Evolutionary conservation across 2,797 vertebrate genomes (phyloP).

Genomic region (Pteronotus mesoamericanus): DNA sequence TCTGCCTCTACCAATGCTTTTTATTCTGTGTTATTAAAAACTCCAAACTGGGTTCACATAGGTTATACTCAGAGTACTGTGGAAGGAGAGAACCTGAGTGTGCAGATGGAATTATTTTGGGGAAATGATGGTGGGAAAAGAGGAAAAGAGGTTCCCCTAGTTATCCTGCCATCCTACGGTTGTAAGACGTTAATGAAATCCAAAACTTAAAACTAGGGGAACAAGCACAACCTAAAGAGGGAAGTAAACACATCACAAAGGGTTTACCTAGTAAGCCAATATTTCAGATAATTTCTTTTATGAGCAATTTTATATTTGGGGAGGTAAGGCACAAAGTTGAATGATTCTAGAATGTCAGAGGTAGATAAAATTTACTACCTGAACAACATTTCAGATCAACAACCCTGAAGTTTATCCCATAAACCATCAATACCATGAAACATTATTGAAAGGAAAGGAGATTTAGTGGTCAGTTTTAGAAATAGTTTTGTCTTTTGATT

Average conservation of each 20-base stretch:
- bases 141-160: neutral
- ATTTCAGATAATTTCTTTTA: neutral
- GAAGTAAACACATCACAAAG: neutral
- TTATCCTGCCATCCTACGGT: neutral
- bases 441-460: neutral
- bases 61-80: neutral
- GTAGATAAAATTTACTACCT: neutral
- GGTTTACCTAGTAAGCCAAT: neutral
- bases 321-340: neutral
- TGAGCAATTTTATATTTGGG: neutral
- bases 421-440: neutral
- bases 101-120: neutral
- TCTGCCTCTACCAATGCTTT: neutral
- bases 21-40: neutral
- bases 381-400: neutral
- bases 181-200: neutral
- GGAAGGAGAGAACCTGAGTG: neutral
- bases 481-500: neutral
- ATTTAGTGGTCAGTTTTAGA: neutral
- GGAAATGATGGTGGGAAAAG: fast-evolving
- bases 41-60: neutral
- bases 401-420: neutral
- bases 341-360: neutral
- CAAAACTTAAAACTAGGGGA: neutral
- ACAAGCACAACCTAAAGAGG: neutral